phyloP scores from a whole-genome alignment of 2,888 invertebrate genomes.

The Calameuta idolon region DNA sequence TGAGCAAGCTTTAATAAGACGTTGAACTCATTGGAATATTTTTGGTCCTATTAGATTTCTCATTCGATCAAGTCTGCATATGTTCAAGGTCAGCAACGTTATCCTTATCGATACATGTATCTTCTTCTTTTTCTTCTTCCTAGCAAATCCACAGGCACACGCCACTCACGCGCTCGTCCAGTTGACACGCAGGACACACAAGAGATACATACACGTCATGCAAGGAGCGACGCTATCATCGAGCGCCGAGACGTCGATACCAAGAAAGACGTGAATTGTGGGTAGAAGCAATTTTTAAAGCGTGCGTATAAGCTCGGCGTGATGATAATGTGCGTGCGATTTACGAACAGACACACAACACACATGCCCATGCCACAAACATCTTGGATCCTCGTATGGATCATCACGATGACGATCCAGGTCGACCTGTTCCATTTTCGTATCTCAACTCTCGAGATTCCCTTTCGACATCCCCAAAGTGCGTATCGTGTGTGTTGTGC shows the following conservation, averaged over 20 bases:
- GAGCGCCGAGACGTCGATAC: not conserved
- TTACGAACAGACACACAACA: constrained; percentile 48
- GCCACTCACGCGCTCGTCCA: not conserved
- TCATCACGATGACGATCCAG: not conserved
- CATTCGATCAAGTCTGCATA: not conserved
- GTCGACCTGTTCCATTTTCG: not conserved
- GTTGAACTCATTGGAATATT: not conserved
- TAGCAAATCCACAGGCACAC: not conserved
- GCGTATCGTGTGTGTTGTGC: not conserved
- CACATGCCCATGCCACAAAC: constrained; percentile 58
- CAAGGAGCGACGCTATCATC: not conserved
- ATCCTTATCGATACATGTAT: constrained; percentile 2
- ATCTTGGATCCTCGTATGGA: not conserved
- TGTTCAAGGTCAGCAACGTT: not conserved
- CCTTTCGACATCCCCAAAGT: not conserved
- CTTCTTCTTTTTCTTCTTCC: constrained; percentile 7
- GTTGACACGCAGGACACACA: not conserved
- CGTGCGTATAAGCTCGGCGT: constrained; percentile 56
- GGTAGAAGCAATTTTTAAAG: constrained; percentile 40
- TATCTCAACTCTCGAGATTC: not conserved
- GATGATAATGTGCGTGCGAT: constrained; percentile 1
- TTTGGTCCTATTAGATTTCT: not conserved
- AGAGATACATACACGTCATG: not conserved
- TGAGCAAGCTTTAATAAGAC: not conserved
- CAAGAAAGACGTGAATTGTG: not conserved